Evolutionary conservation across 2,113 vertebrate genomes (phyloP).

Genomic region (Larimichthys crocea): DNA sequence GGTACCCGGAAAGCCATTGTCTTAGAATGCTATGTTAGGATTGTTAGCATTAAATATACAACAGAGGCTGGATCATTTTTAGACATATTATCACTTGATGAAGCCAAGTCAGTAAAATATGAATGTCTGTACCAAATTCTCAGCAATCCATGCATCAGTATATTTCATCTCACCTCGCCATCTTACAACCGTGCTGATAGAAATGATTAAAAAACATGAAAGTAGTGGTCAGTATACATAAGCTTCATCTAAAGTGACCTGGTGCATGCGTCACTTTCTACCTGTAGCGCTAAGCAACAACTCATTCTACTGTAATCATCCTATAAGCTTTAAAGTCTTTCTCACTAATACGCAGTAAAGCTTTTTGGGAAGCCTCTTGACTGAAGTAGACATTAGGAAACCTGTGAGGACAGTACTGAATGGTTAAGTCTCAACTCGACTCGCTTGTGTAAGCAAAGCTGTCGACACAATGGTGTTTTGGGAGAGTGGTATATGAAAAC

Average conservation of each 20-base stretch:
- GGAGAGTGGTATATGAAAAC: conserved; percentile 67
- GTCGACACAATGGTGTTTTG: conserved; percentile 74
- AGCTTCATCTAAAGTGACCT: not conserved
- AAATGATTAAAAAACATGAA: too few relatives aligned
- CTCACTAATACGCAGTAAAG: conserved; percentile 9
- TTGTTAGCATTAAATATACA: not conserved
- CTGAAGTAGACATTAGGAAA: conserved; percentile 35
- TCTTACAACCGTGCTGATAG: not conserved
- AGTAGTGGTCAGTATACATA: not conserved
- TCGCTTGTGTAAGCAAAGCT: conserved; percentile 67
- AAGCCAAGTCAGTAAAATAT: not conserved
- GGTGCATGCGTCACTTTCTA: not conserved
- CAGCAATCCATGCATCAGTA: not conserved
- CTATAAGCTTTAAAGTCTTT: conserved; percentile 5
- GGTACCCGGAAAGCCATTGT: too few relatives aligned
- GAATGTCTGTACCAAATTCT: not conserved
- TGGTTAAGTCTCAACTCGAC: conserved; percentile 36
- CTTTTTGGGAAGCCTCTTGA: conserved; percentile 25
- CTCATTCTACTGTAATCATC: conserved; percentile 25
- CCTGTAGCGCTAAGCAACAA: not conserved
- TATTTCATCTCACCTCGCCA: not conserved
- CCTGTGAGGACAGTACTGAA: conserved; percentile 32
- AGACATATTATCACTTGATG: too few relatives aligned
- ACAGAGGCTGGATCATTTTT: too few relatives aligned
- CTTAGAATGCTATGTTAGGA: not conserved